Percentiles rank a stretch among this genome's conserved stretches.
Evolutionary conservation across 1,140 invertebrate genomes (phyloP).

Genomic region (Myzus persicae): DNA sequence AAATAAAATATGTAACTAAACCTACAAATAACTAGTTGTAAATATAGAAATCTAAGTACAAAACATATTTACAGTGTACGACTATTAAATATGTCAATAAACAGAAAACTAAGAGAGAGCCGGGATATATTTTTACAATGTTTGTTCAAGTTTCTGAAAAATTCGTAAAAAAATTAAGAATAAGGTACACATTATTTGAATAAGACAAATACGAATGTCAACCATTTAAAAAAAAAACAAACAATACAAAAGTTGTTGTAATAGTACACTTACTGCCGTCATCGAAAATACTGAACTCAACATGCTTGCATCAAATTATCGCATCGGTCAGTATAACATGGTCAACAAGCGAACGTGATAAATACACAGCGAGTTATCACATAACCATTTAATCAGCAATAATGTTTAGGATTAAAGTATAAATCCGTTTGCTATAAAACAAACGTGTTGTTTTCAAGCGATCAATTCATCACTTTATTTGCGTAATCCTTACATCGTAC

Average conservation of each 20-base stretch:
- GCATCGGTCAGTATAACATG: background rate
- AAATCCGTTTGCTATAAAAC: background rate
- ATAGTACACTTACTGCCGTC: background rate
- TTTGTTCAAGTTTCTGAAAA: no score
- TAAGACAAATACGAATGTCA: background rate
- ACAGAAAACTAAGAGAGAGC: background rate
- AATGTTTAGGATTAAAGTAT: background rate
- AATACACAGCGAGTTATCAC: background rate
- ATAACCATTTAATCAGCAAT: background rate
- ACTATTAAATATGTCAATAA: background rate
- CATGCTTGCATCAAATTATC: no score
- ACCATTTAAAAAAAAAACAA: no score
- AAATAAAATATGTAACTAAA: no score
- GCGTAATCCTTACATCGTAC: no score
- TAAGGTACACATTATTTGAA: background rate
- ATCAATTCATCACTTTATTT: background rate
- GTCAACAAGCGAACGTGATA: background rate
- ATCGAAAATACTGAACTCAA: background rate
- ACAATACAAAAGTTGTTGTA: background rate
- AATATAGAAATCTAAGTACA: no score
- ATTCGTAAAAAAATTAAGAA: no score
- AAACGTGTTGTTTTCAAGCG: background rate
- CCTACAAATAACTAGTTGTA: no score
- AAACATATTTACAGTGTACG: background rate
- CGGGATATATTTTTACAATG: background rate